phyloP scores from a whole-genome alignment of 2,113 vertebrate species.

The Brachionichthys hirsutus region DNA sequence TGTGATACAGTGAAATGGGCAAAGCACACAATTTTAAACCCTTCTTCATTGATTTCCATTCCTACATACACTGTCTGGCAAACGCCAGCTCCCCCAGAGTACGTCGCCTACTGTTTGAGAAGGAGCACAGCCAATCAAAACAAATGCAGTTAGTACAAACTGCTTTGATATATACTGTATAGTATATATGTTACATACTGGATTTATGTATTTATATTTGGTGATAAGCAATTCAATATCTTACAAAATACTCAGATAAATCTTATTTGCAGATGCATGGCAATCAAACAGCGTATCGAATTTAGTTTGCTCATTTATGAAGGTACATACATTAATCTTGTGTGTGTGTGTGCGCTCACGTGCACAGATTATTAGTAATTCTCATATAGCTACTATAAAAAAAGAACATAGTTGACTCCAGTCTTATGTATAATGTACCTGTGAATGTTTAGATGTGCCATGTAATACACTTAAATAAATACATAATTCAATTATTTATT shows the following conservation, averaged over 20 bases:
- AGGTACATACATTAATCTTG: neutral
- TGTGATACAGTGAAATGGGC: conserved; percentile 68
- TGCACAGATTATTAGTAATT: neutral
- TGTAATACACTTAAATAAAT: no score
- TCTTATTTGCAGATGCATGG: neutral
- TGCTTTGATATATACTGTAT: neutral
- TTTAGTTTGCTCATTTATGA: neutral
- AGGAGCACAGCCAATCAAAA: conserved; percentile 11
- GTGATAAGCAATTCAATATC: neutral
- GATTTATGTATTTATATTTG: neutral
- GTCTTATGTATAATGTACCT: no score
- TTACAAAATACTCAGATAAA: neutral
- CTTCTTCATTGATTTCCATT: conserved; percentile 69
- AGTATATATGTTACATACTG: neutral
- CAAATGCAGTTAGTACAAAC: conserved; percentile 2
- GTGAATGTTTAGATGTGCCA: no score
- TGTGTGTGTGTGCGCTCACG: neutral
- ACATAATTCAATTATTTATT: no score
- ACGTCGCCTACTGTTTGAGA: conserved; percentile 19
- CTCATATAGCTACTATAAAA: no score
- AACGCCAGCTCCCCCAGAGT: conserved; percentile 17
- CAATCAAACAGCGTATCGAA: neutral
- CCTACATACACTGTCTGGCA: conserved; percentile 21
- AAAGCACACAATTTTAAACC: conserved; percentile 54
- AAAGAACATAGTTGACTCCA: no score